Evolutionary conservation across 2,797 vertebrate species (phyloP).

Genomic region (Onychomys leucogaster): DNA sequence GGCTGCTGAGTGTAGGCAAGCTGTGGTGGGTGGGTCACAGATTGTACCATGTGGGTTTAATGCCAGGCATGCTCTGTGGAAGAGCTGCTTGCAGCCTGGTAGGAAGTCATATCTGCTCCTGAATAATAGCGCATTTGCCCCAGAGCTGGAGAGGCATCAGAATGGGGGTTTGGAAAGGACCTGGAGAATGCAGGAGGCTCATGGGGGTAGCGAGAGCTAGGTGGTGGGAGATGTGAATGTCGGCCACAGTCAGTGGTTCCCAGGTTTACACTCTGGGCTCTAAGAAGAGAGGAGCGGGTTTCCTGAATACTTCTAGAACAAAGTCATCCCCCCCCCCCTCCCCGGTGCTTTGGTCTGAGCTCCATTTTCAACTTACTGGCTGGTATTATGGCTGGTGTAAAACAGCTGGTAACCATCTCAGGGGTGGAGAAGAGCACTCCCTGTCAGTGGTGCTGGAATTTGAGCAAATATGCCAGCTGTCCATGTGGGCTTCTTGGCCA

Average conservation of each 20-base stretch:
- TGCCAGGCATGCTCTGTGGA: not conserved
- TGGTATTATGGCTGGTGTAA: not conserved
- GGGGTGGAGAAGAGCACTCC: not conserved
- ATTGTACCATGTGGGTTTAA: not conserved
- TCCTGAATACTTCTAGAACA: not conserved
- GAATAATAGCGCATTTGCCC: not conserved
- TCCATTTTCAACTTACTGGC: not conserved
- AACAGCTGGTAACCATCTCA: constrained; percentile 19
- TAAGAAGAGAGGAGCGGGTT: not conserved
- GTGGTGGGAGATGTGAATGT: too few relatives aligned
- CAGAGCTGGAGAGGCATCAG: not conserved
- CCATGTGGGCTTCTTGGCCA: not conserved
- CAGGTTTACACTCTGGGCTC: not conserved
- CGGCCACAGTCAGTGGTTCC: not conserved
- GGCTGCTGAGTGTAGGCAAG: not conserved
- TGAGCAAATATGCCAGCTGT: not conserved
- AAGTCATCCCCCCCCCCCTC: too few relatives aligned
- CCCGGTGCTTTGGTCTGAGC: too few relatives aligned
- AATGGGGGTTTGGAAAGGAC: not conserved
- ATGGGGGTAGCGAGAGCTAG: not conserved
- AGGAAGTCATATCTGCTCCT: not conserved
- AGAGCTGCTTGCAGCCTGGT: not conserved
- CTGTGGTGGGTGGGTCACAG: not conserved
- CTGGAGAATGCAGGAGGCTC: not conserved
- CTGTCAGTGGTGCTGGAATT: not conserved